Evolutionary conservation across 1,140 invertebrate species (phyloP), one percentile per base, ranked within the genome.

Genomic region (Trichogramma pretiosum): DNA sequence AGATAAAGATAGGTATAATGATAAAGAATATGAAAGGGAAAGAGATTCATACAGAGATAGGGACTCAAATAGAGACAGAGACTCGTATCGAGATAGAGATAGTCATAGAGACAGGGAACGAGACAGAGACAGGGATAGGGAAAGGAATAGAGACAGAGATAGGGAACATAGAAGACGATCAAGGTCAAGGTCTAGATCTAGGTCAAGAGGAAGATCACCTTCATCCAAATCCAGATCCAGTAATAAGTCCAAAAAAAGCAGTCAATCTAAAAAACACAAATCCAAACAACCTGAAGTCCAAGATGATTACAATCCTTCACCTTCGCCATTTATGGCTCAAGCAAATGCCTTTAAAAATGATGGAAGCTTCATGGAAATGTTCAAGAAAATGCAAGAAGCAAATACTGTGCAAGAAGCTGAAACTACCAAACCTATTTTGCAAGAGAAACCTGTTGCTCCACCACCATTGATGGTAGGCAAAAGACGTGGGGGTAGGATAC

Each of bases 321-420:
- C n/a, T n/a, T n/a, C n/a, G n/a, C n/a, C n/a, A n/a, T n/a, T n/a
- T n/a, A n/a, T n/a, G n/a, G 50, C 58, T 0, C 73, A 72, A 32
- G 64, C 74, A n/a, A 81, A 82, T 57, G 78, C 77, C 3, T 87
- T 86, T 56, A 82, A 82, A 56, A 91, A 92, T 63, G 89, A 92
- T 63, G 89, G 89, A 10, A 88, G 85, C 43, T 92, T 92, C 60
- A 75, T 92, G 62, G 88, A 90, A 63, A 83, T 89, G 75, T 92
- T 90, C 60, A 90, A 89, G 68, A 88, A 87, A 62, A 84, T 91
- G 82, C 87, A 91, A 59, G 79, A 87, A 63, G 64, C 63, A 42
- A 65, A 66, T 63, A 64, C 50, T 16, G 21, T 63, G 9, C 57
- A 62, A 26, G 22, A 64, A 13, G 58, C 63, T 32, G 65, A 75